Base-by-base conservation (phyloP, 1,140 invertebrate genomes). In the Neodiprion fabricii region DNA sequence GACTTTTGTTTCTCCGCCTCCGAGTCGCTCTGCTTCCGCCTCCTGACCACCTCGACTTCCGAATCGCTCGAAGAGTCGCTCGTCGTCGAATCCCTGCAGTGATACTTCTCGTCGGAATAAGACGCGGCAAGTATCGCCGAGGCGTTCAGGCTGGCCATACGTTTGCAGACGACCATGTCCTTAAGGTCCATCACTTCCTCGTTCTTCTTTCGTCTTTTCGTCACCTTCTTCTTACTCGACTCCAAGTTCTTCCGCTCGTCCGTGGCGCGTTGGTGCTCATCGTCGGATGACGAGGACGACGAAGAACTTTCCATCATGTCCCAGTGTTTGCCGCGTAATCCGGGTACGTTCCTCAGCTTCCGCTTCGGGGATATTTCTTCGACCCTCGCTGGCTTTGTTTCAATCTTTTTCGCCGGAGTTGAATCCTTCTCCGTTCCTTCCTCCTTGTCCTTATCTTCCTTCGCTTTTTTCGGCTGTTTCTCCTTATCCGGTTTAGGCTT, bases 131-230 rank as follows among this genome's bases (percentile, higher is more conserved):
- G 89, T 78, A 98, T 98, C 14, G 96, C 96, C 10, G 95, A 95
- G 10, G 96, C 96, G 87, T 98, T 98, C 23, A 98, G 86, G 82
- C 95, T 97, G 10, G 96, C 96, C 96, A 98, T 97, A 47, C 96
- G 90, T 83, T 97, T 97, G 78, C 93, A 92, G 1, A 96, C 95
- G 1, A 97, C 93, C 92, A 96, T 95, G 78, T 95, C 95, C 81
- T 95, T 95, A 67, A 96, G 87, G 82, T 96, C 95, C 91, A 96
- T 95, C 21, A 94, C 91, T 48, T 95, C 89, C 82, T 94, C 93
- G 69, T 91, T 91, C 77, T 91, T 87, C 70, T 87, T 90, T 66
- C 89, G 88, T 14, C 91, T 85, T 70, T 88, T 85, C 1, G 78
- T 80, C 28, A 83, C 79, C 9, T 85, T 85, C 61, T 85, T 86